phyloP scores from a whole-genome alignment of 2,113 vertebrate genomes.

The Plecturocebus donacophilus region DNA sequence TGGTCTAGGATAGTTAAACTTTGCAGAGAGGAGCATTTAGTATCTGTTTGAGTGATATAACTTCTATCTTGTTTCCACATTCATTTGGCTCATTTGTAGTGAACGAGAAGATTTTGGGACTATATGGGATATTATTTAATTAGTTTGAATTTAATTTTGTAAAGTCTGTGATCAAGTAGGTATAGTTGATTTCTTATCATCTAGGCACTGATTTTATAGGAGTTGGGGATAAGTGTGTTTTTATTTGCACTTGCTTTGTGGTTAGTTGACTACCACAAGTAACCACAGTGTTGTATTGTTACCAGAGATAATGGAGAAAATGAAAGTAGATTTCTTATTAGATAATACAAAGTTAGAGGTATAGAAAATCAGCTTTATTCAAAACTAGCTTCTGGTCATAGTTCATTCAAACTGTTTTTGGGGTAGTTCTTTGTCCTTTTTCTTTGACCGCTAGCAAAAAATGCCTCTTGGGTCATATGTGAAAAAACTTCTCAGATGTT shows the following conservation, averaged over 20 bases:
- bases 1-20: background rate
- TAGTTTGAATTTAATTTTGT: slow-evolving; percentile 30
- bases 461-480: background rate
- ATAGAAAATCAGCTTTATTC: slow-evolving; percentile 9
- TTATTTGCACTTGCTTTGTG: background rate
- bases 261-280: background rate
- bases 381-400: background rate
- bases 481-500: background rate
- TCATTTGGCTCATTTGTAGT: slow-evolving; percentile 30
- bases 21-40: slow-evolving; percentile 1
- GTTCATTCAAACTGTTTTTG: background rate
- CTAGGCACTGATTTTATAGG: slow-evolving; percentile 3
- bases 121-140: background rate
- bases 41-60: slow-evolving; percentile 23
- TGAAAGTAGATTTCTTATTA: slow-evolving; percentile 4
- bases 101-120: background rate
- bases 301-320: slow-evolving; percentile 1
- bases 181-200: background rate
- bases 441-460: background rate
- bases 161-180: background rate
- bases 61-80: background rate
- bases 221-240: slow-evolving; percentile 25
- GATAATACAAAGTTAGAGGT: background rate
- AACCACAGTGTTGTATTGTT: slow-evolving; percentile 4
- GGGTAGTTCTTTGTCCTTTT: background rate